Base-by-base conservation (phyloP, 2,888 invertebrate species). In the Osedax fenrisi region DNA sequence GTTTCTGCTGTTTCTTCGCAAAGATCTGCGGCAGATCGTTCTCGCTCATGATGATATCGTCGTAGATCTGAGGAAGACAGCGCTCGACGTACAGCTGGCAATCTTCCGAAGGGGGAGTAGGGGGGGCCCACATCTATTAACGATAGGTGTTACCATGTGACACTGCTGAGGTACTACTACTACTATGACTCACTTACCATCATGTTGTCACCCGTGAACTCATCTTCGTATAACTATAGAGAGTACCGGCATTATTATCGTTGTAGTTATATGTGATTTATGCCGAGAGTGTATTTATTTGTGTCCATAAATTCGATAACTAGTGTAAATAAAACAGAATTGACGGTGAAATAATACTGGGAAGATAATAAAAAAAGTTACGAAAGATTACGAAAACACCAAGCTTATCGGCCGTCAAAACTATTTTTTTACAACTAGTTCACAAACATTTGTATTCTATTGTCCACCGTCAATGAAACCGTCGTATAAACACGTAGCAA, bases 61-160 rank as follows among this genome's bases (percentile, higher is more conserved):
- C 91, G 86, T 96, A 96, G 77, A 95, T 88, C 82, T 92, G 91
- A 77, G 90, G 88, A 84, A 92, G 86, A 76, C 91, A 90, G 79
- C 89, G 88, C 84, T 96, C 95, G 79, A 92, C 89, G 87, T 94
- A 94, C 75, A 94, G 88, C 85, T 96, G 96, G 82, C 90, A 90
- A 81, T 94, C 94, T 84, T 92, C 91, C 83, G 91, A 90, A 13
- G 96, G 95, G 76, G 96, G 96, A 23, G 96, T 96, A 75, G 95
- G 96, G 74, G 96, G 96, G 80, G 92, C 90, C 95, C 96, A 97
- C 88, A 93, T 89, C 94, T 95, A 77, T n/a, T 22, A 2, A 74
- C 61, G 41, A 41, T 17, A 5, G 41, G 41, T 10, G 13, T 62
- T 13, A 71, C 17, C 5, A 5, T 5, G 23, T 13, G 56, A 13